Conservation (phyloP, 2,113 vertebrate species). For the Hirundichthys speculiger region DNA sequence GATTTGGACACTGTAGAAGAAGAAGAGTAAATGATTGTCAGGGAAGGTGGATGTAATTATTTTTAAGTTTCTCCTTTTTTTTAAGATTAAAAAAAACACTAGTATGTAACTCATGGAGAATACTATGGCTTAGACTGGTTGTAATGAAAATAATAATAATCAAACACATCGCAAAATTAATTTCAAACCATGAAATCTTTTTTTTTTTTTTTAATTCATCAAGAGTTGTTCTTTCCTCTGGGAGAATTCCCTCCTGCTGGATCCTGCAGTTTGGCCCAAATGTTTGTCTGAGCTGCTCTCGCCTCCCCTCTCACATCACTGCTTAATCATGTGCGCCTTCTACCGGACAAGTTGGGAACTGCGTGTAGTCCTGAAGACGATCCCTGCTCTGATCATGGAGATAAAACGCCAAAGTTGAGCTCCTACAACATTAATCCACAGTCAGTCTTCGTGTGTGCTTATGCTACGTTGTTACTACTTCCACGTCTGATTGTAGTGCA, state of each 20-base stretch:
- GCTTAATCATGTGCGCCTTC: conserved; percentile 93
- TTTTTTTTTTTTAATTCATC: background rate
- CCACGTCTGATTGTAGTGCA: no score
- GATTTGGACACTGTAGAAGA: no score
- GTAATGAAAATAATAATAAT: background rate
- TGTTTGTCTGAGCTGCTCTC: conserved; percentile 38
- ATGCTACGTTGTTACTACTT: no score
- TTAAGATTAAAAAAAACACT: no score
- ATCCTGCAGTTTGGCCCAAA: conserved; percentile 41
- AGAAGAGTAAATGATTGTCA: no score
- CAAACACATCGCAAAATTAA: conserved; percentile 2
- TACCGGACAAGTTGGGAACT: conserved; percentile 83
- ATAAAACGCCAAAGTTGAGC: background rate
- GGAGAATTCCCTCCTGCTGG: conserved; percentile 29
- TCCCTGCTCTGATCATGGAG: background rate
- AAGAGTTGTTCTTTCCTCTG: conserved; percentile 27
- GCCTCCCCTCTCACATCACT: conserved; percentile 59
- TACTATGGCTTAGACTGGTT: background rate
- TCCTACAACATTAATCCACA: background rate
- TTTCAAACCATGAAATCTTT: conserved; percentile 17
- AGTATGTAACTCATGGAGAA: background rate
- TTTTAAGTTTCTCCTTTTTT: no score
- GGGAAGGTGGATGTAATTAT: no score
- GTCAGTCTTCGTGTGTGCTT: background rate
- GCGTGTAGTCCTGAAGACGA: conserved; percentile 10